These are phyloP conservation scores for Luidia sarsii DNA, from an alignment of 53 echinoderm and acorn worm genomes.

Conservation along the genomic window DNA sequence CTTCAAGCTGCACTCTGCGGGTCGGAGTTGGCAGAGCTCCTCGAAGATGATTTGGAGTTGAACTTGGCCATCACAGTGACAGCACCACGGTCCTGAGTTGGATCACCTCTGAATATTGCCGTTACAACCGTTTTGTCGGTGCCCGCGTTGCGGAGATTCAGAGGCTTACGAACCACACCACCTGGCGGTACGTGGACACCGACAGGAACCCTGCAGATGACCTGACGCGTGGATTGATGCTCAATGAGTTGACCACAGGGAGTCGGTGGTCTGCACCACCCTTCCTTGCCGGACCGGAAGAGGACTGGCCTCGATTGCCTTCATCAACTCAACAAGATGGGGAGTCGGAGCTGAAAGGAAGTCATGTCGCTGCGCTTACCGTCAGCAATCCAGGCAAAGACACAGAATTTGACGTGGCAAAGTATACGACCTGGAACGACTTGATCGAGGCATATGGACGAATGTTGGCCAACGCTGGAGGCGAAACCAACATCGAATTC, in stretches of 20 bases:
- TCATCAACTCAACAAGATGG: background rate
- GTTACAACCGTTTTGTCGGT: constrained; percentile 26
- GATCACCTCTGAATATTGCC: constrained; percentile 30
- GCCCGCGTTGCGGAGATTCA: constrained; percentile 30
- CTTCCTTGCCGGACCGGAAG: background rate
- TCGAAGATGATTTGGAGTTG: background rate
- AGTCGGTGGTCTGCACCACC: constrained; percentile 20
- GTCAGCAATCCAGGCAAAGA: background rate
- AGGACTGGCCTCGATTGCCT: background rate
- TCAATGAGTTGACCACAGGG: background rate
- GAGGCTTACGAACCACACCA: constrained; percentile 17
- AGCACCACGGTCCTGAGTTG: background rate
- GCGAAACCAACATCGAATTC: background rate
- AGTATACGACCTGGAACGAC: constrained; percentile 4
- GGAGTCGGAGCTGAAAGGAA: background rate
- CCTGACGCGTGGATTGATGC: background rate
- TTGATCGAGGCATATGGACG: background rate
- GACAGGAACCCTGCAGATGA: constrained; percentile 28
- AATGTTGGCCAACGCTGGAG: background rate
- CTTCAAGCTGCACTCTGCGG: constrained; percentile 7
- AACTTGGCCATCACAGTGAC: background rate
- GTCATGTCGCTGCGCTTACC: background rate
- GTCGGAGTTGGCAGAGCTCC: background rate
- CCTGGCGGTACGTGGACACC: constrained; percentile 21
- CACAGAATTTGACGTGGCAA: background rate